Base-by-base conservation (phyloP, 2,113 vertebrate genomes). In the Gadus macrocephalus region DNA sequence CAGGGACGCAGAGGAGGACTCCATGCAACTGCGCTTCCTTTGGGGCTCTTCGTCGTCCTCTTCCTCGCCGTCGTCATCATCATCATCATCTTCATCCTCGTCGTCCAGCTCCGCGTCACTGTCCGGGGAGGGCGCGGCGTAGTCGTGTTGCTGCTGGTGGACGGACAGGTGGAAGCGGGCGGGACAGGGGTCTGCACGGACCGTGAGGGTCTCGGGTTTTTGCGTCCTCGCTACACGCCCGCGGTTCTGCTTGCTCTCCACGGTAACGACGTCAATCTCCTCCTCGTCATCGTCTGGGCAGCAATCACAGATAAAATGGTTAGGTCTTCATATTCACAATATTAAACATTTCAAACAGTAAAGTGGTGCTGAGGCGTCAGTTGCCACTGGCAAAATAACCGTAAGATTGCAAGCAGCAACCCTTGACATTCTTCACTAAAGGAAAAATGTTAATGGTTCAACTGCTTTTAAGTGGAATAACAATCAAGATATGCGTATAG, bases 81-180 rank as follows among this genome's bases (percentile, higher is more conserved):
- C 72, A 11, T 83, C 81, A 2, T 61, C 59, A 19, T 82, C 81
- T 0, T 66, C 64, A 2, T 66, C 80, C 0, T 77, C 76, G 0
- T 87, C 78, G 0, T 87, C 83, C 0, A 16, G 20, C 1, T 88
- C 87, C 0, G 89, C 75, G 8, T 90, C 89, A 15, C 89, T 82
- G 3, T 96, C 96, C 0, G 96, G 95, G 0, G 95, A 96, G 7
- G 94, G 94, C 11, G 97, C 97, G 0, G 96, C 97, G 0, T 98
- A 98, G 91, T 98, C 97, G 91, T 98, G 97, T 77, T 98, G 97
- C 72, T 98, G 96, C 75, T 94, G 93, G 81, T 98, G 97, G 68
- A 98, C 92, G 0, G 95, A 95, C 78, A 96, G 91, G 80, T 98
- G 97, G 90, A 98, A 98, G 64, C 88, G 94, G 64, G 96, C 96